phyloP scores from a whole-genome alignment of 2,113 vertebrate genomes.

The Gallinago media region DNA sequence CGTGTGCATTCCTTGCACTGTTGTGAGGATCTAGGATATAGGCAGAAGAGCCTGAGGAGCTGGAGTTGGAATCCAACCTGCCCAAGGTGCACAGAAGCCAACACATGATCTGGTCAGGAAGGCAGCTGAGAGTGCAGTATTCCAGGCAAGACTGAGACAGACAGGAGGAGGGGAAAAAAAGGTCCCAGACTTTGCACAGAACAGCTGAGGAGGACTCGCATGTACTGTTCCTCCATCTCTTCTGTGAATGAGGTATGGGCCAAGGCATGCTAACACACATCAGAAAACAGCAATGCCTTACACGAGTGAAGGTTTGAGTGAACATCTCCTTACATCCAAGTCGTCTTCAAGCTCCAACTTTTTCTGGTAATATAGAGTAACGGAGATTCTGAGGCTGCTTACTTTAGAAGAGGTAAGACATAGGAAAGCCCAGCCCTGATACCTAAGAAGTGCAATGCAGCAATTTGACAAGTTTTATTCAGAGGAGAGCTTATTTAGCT shows the following conservation, averaged over 20 bases:
- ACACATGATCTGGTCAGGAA: not conserved
- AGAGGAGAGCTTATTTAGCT: not conserved
- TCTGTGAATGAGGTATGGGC: accelerated
- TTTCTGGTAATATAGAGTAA: not conserved
- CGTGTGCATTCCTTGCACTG: not conserved
- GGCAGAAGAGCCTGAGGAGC: not conserved
- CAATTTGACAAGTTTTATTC: not conserved
- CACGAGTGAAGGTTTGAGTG: not conserved
- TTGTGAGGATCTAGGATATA: not conserved
- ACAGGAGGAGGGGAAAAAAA: not conserved
- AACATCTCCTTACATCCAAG: not conserved
- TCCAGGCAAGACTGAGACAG: not conserved
- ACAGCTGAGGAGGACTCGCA: not conserved
- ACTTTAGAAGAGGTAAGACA: not conserved
- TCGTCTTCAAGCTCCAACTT: not conserved
- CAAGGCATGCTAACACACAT: not conserved
- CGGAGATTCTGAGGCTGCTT: not conserved
- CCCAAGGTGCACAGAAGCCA: not conserved
- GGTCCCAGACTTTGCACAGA: not conserved
- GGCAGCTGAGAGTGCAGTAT: not conserved
- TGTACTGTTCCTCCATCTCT: not conserved
- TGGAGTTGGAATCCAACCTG: not conserved
- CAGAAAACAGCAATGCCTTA: not conserved
- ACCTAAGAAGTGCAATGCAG: not conserved
- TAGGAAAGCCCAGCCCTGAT: accelerated